Base-by-base conservation (phyloP, 2,888 invertebrate species). In the Agelastica alni region DNA sequence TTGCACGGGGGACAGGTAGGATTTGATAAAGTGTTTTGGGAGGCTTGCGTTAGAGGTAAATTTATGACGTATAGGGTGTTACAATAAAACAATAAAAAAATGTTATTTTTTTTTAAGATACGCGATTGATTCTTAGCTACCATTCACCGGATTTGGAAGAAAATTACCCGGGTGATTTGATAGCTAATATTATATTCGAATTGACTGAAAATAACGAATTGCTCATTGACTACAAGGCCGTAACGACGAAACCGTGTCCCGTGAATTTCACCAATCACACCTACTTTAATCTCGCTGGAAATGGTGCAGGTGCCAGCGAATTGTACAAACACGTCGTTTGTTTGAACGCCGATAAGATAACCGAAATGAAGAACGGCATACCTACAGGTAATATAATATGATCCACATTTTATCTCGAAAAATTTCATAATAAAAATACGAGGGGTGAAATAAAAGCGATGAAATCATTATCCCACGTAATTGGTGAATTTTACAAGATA, bases 221-320 rank as follows among this genome's bases (percentile, higher is more conserved):
- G 30, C 78, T 82, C 51, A 84, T 96, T 3, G 82, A 86, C 56
- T 92, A 91, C 81, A 83, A 80, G 60, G 93, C 91, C 12, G 84
- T 83, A 2, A 84, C 88, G 1, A 87, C 85, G 3, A 89, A 89
- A 70, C 83, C 90, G 0, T 95, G 94, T 0, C 85, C 89, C 5
- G 80, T 96, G 54, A 96, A 93, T 75, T 77, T 97, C 51, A 93
- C 93, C 42, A 91, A 90, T 74, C 89, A 95, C 70, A 85, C 90
- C 0, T 96, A 91, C 75, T 96, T 96, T 76, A 97, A 97, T 78
- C 80, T 97, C 30, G 92, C 87, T 41, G 96, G 96, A 9, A 92
- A 95, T 78, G 88, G 88, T 68, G 77, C 83, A 10, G 90, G 89
- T 2, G 75, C 81, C 1, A 77, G 79, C 3, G 82, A 82, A 51